Conservation (phyloP, 2,113 vertebrate genomes). For the Pterocles gutturalis region DNA sequence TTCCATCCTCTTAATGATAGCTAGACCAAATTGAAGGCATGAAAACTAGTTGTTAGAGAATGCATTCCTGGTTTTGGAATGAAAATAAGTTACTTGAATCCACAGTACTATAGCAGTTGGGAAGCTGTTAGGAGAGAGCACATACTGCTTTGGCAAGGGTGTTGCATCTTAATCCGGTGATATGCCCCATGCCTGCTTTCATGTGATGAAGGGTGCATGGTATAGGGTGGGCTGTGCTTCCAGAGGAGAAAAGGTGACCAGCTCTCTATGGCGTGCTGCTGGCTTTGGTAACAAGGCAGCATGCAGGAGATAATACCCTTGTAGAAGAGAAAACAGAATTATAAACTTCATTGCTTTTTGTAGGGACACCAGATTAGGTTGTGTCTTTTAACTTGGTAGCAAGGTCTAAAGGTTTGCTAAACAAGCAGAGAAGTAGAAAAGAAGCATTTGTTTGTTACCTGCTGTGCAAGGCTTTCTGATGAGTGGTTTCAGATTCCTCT, state of each 20-base stretch:
- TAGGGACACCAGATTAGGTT: neutral
- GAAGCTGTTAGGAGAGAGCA: neutral
- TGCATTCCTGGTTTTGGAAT: neutral
- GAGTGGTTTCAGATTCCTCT: neutral
- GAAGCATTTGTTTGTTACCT: neutral
- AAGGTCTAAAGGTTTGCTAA: neutral
- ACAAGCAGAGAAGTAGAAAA: neutral
- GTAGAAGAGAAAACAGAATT: neutral
- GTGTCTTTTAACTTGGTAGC: neutral
- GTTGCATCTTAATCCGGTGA: neutral
- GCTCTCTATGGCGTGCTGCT: neutral
- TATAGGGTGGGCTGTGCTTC: neutral
- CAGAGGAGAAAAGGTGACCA: neutral
- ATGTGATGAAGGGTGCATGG: fast-evolving
- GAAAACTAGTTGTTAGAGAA: neutral
- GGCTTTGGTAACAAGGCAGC: neutral
- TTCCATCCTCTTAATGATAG: neutral
- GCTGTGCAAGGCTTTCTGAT: neutral
- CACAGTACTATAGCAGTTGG: fast-evolving
- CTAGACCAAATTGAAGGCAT: neutral
- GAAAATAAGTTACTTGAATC: neutral
- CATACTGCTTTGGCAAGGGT: neutral
- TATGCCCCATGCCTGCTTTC: neutral
- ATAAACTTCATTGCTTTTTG: neutral
- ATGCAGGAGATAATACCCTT: neutral